These are phyloP conservation scores for Amblyornis subalaris DNA, from an alignment of 2,113 vertebrate species.

Conservation along the genomic window DNA sequence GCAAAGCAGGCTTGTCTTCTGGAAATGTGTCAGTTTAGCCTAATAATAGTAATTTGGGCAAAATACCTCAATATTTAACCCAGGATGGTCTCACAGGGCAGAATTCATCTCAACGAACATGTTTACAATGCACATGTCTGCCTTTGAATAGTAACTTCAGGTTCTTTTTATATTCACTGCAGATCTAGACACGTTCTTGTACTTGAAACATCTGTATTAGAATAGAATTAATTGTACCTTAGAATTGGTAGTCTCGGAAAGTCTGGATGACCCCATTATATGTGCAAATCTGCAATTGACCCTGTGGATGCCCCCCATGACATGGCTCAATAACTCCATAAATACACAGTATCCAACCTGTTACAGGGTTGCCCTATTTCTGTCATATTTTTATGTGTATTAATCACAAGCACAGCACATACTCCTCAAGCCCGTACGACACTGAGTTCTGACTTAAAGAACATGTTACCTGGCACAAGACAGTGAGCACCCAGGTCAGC, in stretches of 20 bases:
- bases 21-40: neutral
- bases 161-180: neutral
- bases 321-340: neutral
- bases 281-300: neutral
- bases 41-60: neutral
- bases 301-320: neutral
- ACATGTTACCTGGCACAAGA: neutral
- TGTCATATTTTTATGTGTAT: neutral
- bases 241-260: neutral
- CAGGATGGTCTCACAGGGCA: neutral
- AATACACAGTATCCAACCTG: neutral
- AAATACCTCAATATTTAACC: neutral
- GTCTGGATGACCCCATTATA: neutral
- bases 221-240: neutral
- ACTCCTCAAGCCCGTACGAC: accelerated
- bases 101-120: neutral
- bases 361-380: neutral
- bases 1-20: neutral
- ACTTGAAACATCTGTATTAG: neutral
- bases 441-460: neutral
- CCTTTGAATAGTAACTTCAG: neutral
- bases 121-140: neutral
- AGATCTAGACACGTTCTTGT: neutral
- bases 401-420: neutral
- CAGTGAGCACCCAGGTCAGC: neutral